Conservation (phyloP, 2,113 vertebrate genomes). For the Motacilla alba region DNA sequence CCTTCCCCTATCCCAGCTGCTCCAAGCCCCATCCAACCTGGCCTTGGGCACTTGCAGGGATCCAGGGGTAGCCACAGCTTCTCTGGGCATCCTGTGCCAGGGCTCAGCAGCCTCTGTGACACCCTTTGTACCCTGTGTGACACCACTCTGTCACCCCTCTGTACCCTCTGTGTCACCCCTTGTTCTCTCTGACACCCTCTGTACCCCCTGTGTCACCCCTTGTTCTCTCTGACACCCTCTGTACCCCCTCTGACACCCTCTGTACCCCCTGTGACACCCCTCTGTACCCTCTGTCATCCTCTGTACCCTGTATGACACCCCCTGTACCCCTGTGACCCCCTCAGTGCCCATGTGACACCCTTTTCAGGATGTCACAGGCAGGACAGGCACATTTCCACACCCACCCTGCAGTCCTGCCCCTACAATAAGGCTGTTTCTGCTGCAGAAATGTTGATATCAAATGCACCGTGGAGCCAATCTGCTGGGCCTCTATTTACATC, state of each 20-base stretch:
- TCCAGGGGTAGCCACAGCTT: background rate
- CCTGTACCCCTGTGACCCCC: too few relatives aligned
- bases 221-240: too few relatives aligned
- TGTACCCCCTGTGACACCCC: too few relatives aligned
- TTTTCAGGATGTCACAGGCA: fast-evolving
- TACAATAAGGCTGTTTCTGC: background rate
- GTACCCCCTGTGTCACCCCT: too few relatives aligned
- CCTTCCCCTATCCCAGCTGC: fast-evolving
- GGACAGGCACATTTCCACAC: background rate
- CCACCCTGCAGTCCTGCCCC: background rate
- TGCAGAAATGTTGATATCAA: background rate
- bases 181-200: too few relatives aligned
- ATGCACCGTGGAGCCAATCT: fast-evolving
- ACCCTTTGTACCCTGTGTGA: background rate
- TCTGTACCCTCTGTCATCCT: too few relatives aligned
- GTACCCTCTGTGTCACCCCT: too few relatives aligned
- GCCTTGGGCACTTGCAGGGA: fast-evolving
- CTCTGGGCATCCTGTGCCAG: background rate
- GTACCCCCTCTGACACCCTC: too few relatives aligned
- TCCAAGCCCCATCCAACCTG: too few relatives aligned
- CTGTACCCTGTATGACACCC: too few relatives aligned
- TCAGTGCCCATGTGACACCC: too few relatives aligned
- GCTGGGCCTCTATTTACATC: background rate
- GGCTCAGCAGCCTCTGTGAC: background rate
- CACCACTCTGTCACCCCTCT: too few relatives aligned